Percentiles rank a stretch among this genome's conserved stretches.
Evolutionary conservation across 2,113 vertebrate genomes (phyloP).

Genomic region (Cheilinus undulatus): DNA sequence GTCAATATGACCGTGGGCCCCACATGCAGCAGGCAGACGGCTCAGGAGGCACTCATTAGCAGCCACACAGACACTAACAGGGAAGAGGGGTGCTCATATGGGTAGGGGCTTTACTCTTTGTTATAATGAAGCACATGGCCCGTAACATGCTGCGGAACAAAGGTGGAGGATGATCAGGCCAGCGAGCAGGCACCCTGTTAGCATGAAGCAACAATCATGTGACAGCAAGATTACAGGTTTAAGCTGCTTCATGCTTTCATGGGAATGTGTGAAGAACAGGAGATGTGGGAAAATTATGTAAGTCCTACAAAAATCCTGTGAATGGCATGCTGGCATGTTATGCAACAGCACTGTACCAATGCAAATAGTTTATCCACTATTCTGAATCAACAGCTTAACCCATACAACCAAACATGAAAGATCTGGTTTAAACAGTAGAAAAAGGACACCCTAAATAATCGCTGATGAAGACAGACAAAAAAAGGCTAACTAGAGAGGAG

Average conservation of each 20-base stretch:
- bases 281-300: conserved; percentile 1
- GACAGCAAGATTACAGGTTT: conserved; percentile 27
- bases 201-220: conserved; percentile 36
- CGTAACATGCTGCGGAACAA: conserved; percentile 10
- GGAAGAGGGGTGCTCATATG: not conserved
- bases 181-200: conserved; percentile 27
- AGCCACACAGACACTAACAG: conserved; percentile 30
- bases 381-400: no score
- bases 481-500: no score
- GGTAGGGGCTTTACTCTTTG: conserved; percentile 1
- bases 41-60: conserved; percentile 63
- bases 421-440: no score
- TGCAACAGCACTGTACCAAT: no score
- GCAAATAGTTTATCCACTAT: no score
- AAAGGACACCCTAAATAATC: no score
- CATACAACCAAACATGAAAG: no score
- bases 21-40: conserved; percentile 64
- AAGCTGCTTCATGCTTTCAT: conserved; percentile 24
- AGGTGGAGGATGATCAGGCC: conserved; percentile 24
- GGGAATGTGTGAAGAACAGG: not conserved
- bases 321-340: no score
- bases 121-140: conserved; percentile 37
- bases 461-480: no score
- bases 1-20: conserved; percentile 56
- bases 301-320: not conserved